A percentile compares a stretch with the other conserved stretches of the same genome.
Conservation (phyloP, 2,888 invertebrate genomes). For the Aleiodes leptofemur region DNA sequence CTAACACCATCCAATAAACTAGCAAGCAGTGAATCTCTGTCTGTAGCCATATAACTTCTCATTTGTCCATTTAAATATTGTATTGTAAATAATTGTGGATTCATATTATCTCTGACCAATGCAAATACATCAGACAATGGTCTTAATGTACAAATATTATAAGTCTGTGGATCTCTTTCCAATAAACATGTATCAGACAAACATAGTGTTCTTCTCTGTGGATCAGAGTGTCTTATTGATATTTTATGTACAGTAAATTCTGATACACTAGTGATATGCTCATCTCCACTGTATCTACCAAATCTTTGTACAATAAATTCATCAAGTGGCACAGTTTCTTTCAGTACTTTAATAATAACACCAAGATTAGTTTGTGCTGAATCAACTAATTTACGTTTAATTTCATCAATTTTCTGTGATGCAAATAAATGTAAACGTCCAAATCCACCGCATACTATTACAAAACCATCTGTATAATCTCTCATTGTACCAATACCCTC, state of each 20-base stretch:
- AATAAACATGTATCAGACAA: conserved; percentile 96
- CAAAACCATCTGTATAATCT: conserved; percentile 95
- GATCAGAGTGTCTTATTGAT: conserved; percentile 88
- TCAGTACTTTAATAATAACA: conserved; percentile 88
- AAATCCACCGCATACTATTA: conserved; percentile 93
- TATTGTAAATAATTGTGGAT: conserved; percentile 95
- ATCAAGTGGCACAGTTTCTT: conserved; percentile 88
- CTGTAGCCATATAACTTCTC: conserved; percentile 93
- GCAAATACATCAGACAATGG: conserved; percentile 92
- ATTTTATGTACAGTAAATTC: conserved; percentile 98
- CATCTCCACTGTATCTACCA: conserved; percentile 94
- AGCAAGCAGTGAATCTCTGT: conserved; percentile 96
- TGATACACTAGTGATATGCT: conserved; percentile 95
- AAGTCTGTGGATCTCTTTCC: conserved; percentile 98
- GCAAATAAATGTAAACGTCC: conserved; percentile 94
- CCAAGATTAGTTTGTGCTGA: conserved; percentile 88
- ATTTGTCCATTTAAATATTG: conserved; percentile 95
- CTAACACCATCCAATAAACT: conserved; percentile 97
- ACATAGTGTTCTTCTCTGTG: conserved; percentile 92
- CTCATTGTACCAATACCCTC: conserved; percentile 87
- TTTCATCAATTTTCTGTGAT: conserved; percentile 88
- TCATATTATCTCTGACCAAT: conserved; percentile 90
- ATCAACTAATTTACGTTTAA: conserved; percentile 91
- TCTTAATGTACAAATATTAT: conserved; percentile 92
- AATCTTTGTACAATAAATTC: conserved; percentile 92